Conservation (phyloP, 35 echinoderm and acorn worm species). For the Apostichopus californicus region DNA sequence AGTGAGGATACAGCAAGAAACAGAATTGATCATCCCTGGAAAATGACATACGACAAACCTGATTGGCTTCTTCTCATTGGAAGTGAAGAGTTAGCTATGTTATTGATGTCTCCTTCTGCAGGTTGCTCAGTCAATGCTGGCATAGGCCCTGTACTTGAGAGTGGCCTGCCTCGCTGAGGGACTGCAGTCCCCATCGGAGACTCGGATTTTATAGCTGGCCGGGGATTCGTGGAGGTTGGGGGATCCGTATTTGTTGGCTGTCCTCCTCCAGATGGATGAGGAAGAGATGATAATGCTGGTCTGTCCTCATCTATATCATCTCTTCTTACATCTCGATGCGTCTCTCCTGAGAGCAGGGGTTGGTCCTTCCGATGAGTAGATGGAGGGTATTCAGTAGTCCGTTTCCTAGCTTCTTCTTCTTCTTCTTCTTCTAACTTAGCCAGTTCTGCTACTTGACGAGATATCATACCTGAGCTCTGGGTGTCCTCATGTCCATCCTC, state of each 20-base stretch:
- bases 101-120: background rate
- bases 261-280: background rate
- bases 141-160: background rate
- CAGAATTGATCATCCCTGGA: too few relatives aligned
- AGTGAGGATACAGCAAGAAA: too few relatives aligned
- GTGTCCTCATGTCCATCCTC: constrained; percentile 53
- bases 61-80: background rate
- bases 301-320: background rate
- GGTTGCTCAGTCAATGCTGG: background rate
- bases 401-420: constrained; percentile 11
- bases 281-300: background rate
- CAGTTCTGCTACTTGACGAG: constrained; percentile 69
- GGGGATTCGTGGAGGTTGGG: background rate
- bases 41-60: background rate
- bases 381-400: background rate
- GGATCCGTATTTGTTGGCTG: background rate
- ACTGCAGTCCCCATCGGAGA: background rate
- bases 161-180: background rate
- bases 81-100: background rate
- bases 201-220: background rate
- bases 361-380: background rate
- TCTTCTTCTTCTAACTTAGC: constrained; percentile 51
- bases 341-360: background rate
- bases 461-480: constrained; percentile 64
- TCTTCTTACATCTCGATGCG: background rate